These are phyloP conservation scores for Drosophila limbata DNA, from an alignment of 2,888 invertebrate genomes.

Conservation along the genomic window DNA sequence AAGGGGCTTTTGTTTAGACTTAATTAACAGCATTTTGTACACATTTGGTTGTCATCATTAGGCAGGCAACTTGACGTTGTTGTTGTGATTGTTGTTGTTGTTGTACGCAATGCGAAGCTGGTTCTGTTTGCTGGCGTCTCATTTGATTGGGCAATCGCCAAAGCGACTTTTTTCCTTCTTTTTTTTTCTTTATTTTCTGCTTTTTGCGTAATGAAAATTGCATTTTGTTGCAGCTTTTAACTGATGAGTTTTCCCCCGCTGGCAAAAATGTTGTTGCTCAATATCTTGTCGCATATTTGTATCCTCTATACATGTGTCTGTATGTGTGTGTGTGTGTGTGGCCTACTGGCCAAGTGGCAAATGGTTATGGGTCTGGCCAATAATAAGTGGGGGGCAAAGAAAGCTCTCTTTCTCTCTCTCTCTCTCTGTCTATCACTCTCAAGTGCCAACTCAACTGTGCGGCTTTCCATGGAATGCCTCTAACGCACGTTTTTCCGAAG, in stretches of 20 bases:
- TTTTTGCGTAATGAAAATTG: conserved; percentile 55
- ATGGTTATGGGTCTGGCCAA: conserved; percentile 13
- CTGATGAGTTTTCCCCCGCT: conserved; percentile 36
- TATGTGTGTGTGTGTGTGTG: conserved; percentile 19
- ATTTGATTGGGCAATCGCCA: conserved; percentile 37
- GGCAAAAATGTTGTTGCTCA: conserved; percentile 23
- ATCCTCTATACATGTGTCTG: neutral
- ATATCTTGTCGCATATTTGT: conserved; percentile 27
- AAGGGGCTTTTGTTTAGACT: conserved; percentile 22
- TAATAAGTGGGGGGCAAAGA: conserved; percentile 17
- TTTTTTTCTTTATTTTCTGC: neutral
- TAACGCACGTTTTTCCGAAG: conserved; percentile 41
- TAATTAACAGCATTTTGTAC: conserved; percentile 50
- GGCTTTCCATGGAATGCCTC: conserved; percentile 49
- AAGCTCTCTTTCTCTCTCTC: conserved; percentile 14
- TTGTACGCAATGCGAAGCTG: conserved; percentile 13
- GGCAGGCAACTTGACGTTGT: conserved; percentile 13
- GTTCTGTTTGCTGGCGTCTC: conserved; percentile 28
- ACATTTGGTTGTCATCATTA: conserved; percentile 57
- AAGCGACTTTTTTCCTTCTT: conserved; percentile 7
- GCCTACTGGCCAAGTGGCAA: conserved; percentile 38
- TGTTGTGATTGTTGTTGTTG: conserved; percentile 1
- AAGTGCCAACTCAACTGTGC: conserved; percentile 18
- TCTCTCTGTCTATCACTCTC: neutral
- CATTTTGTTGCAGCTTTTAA: conserved; percentile 32